Base-by-base conservation (phyloP, 1,140 invertebrate genomes). In the Rhagoletis zephyria region DNA sequence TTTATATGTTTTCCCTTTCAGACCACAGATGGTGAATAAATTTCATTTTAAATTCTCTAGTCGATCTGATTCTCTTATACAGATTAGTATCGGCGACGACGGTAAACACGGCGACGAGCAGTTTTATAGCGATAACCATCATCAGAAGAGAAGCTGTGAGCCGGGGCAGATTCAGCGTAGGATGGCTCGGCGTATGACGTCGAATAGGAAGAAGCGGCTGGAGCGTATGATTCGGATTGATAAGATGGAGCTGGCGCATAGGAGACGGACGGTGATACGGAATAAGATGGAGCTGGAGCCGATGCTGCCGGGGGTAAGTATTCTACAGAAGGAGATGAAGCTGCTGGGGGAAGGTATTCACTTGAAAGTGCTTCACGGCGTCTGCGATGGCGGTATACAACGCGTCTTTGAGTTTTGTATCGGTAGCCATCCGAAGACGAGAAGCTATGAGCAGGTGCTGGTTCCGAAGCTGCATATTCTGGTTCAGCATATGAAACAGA, bases 341-440 rank as follows among this genome's bases (percentile, higher is more conserved):
- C 56, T 59, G 88, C 90, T 87, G 91, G 91, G 86, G 91, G 89
- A 88, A 91, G 87, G 86, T 92, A 92, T 63, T 91, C 91, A 61
- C 56, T 87, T 51, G 87, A 65, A 48, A 88, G 88, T 85, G 64
- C 91, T 88, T 7, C 89, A 90, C 90, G 91, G 89, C 90, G 91
- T 56, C 90, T 89, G 59, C 90, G 91, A 85, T 91, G 89, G 48
- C 89, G 64, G 19, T 90, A 90, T 40, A 88, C 87, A 86, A 90
- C 90, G 61, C 88, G 87, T 87, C 89, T 89, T 51, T 90, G 89
- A 88, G 90, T 92, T 88, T 92, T 92, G 90, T 92, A 92, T 48
- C 90, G 90, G 89, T 92, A 92, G 30, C 91, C 91, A 87, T 92
- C 91, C 51, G 10, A 70, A n/a, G 90, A 87, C 4, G 91, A 91